Evolutionary conservation across 2,113 vertebrate species (phyloP).

Genomic region (Castor canadensis): DNA sequence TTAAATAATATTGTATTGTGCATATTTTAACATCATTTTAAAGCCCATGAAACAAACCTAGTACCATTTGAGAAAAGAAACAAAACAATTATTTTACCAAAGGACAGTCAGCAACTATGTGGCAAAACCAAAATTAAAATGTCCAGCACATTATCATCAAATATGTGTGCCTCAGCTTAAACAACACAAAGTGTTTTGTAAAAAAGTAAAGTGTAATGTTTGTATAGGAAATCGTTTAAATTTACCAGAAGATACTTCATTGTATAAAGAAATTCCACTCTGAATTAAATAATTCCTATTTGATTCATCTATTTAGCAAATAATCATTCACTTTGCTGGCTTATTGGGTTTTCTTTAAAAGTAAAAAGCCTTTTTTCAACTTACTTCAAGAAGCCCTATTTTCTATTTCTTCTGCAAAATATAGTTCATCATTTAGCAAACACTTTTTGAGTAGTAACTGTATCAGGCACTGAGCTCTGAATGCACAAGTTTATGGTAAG

Average conservation of each 20-base stretch:
- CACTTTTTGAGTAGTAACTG: not conserved
- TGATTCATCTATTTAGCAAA: slow-evolving; percentile 44
- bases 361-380: not conserved
- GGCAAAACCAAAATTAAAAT: slow-evolving; percentile 8
- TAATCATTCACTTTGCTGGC: slow-evolving; percentile 1
- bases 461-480: not conserved
- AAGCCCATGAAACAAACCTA: not conserved
- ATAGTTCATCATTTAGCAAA: slow-evolving; percentile 39
- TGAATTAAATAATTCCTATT: not conserved
- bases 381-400: slow-evolving; percentile 14
- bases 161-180: not conserved
- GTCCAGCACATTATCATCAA: not conserved
- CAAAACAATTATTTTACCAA: not conserved
- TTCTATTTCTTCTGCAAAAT: not conserved
- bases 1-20: not conserved
- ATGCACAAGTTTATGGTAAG: not conserved
- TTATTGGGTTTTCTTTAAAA: not conserved
- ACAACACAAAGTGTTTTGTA: not conserved
- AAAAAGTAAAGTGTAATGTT: not conserved
- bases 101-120: not conserved
- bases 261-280: slow-evolving; percentile 4
- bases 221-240: not conserved
- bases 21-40: not conserved
- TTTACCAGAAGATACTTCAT: not conserved
- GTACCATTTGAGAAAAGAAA: not conserved